These are phyloP conservation scores for Rallus crepitans DNA, from an alignment of 2,797 vertebrate species.

Conservation along the genomic window DNA sequence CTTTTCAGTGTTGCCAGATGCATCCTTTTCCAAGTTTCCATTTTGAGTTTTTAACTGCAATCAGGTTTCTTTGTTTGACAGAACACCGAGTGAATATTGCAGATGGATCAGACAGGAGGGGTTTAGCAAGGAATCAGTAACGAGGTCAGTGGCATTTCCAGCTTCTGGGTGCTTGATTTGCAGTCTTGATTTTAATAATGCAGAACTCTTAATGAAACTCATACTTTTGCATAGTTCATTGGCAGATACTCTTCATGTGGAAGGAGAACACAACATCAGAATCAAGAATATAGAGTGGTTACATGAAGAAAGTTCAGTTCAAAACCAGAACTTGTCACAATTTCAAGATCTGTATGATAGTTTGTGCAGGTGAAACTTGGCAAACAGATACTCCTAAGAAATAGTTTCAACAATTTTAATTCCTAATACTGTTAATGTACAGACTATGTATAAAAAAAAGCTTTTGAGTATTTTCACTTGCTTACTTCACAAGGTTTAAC, in stretches of 20 bases:
- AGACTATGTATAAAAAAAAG: neutral
- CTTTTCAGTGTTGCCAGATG: neutral
- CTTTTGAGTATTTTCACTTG: neutral
- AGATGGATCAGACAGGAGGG: neutral
- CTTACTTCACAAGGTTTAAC: conserved; percentile 7
- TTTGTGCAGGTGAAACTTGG: neutral
- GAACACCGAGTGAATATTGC: neutral
- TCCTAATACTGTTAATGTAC: neutral
- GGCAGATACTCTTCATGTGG: neutral
- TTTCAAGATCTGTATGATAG: neutral
- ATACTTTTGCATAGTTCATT: neutral
- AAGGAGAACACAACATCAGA: neutral
- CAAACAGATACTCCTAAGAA: neutral
- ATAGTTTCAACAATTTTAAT: neutral
- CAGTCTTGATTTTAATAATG: neutral
- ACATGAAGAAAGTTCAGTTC: neutral
- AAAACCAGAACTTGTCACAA: neutral
- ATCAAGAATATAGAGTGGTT: neutral
- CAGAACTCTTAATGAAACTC: neutral
- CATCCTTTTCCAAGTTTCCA: neutral
- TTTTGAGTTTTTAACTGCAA: neutral
- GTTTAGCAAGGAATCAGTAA: neutral
- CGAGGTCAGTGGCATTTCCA: neutral
- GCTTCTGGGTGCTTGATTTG: neutral
- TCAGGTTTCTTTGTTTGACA: neutral